Percentiles rank a stretch among this genome's conserved stretches.
phyloP scores from a whole-genome alignment of 2,888 invertebrate species.

The Nyleta sp. region DNA sequence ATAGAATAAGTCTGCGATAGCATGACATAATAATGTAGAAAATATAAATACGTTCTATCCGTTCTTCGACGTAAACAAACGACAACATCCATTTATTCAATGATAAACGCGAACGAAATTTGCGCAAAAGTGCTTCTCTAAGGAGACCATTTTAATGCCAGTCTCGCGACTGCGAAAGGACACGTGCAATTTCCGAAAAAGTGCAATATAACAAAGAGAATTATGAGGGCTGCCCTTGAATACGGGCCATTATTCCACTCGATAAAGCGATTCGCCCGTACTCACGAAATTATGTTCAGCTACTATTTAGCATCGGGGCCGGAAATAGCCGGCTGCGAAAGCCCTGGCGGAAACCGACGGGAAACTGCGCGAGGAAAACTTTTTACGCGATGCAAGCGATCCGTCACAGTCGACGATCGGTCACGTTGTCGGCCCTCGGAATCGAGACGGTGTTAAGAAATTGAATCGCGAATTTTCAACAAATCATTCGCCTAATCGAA shows the following conservation, averaged over 20 bases:
- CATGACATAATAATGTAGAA: no score
- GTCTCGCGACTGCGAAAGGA: slow-evolving; percentile 21
- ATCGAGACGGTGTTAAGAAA: slow-evolving; percentile 59
- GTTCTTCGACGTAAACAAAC: no score
- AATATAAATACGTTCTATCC: no score
- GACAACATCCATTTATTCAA: no score
- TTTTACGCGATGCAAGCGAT: slow-evolving; percentile 70
- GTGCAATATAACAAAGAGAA: slow-evolving; percentile 74
- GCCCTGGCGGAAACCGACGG: slow-evolving; percentile 52
- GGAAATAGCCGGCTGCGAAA: slow-evolving; percentile 51
- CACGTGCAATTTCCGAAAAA: slow-evolving; percentile 75
- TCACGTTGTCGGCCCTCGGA: slow-evolving; percentile 73
- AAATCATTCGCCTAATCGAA: slow-evolving; percentile 29
- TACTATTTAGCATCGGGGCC: slow-evolving; percentile 77
- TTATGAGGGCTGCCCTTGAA: slow-evolving; percentile 76
- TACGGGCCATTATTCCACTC: slow-evolving; percentile 80
- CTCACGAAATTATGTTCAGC: slow-evolving; percentile 76
- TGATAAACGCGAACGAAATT: no score
- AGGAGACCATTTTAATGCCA: background rate
- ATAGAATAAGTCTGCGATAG: no score
- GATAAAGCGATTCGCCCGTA: slow-evolving; percentile 79
- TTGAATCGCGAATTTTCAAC: slow-evolving; percentile 41
- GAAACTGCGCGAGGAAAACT: slow-evolving; percentile 69
- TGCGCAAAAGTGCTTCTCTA: no score
- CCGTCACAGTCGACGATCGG: slow-evolving; percentile 73